Conservation (phyloP, 2,113 vertebrate species). For the Strigops habroptila region DNA sequence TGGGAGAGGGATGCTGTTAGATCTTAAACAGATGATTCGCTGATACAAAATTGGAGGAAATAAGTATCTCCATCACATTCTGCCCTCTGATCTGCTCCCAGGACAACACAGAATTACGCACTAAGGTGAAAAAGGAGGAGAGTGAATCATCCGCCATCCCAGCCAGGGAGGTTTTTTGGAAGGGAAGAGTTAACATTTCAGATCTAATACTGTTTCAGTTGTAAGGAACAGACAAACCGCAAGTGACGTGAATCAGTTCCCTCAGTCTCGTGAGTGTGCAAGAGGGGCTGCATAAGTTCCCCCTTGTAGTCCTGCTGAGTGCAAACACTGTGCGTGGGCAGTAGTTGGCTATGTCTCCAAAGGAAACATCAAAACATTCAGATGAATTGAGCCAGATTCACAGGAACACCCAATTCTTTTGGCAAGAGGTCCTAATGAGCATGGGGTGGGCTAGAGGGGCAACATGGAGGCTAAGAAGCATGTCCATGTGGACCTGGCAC, state of each 20-base stretch:
- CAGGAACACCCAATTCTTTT: not conserved
- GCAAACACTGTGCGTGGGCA: not conserved
- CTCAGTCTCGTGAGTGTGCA: not conserved
- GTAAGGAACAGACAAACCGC: not conserved
- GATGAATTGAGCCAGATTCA: not conserved
- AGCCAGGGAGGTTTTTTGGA: not conserved
- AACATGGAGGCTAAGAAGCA: not conserved
- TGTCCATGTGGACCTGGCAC: not conserved
- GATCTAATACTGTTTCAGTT: not conserved
- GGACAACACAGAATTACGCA: not conserved
- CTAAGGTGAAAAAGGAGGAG: not conserved
- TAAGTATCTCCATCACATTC: not conserved
- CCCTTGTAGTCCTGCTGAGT: not conserved
- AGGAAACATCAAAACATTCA: not conserved
- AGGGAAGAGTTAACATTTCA: not conserved
- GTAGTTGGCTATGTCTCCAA: not conserved
- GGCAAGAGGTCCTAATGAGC: not conserved
- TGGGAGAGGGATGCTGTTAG: not conserved
- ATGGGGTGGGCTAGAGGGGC: not conserved
- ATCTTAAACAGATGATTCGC: not conserved
- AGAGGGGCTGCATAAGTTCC: not conserved
- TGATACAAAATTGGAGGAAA: not conserved
- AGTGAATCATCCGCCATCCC: not conserved
- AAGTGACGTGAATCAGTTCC: not conserved
- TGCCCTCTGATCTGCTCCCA: not conserved